These are phyloP conservation scores for Gryllus bimaculatus DNA, from an alignment of 1,140 invertebrate genomes.

Conservation along the genomic window DNA sequence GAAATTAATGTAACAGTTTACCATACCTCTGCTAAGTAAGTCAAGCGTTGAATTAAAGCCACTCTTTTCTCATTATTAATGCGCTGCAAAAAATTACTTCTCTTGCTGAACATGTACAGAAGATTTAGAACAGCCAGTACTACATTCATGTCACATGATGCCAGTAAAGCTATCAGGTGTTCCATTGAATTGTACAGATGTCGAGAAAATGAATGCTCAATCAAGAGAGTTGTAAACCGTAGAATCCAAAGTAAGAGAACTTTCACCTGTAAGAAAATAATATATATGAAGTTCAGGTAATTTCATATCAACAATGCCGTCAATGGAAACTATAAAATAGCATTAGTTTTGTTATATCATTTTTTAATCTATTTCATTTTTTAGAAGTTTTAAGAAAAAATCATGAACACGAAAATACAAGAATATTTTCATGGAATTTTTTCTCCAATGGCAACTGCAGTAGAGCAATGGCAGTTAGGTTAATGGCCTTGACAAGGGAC, in stretches of 20 bases:
- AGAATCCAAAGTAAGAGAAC: conserved; percentile 67
- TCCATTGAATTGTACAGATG: conserved; percentile 89
- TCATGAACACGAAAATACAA: no score
- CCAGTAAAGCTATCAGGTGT: conserved; percentile 70
- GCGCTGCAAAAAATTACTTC: conserved; percentile 81
- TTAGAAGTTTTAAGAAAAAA: no score
- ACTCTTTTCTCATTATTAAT: conserved; percentile 64
- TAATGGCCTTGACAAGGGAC: no score
- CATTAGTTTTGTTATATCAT: no score
- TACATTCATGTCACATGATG: conserved; percentile 77
- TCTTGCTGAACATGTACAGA: conserved; percentile 86
- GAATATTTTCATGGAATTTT: no score
- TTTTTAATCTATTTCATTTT: no score
- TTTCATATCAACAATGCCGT: no score
- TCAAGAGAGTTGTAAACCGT: conserved; percentile 75
- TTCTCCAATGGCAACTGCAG: no score
- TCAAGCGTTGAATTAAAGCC: conserved; percentile 62
- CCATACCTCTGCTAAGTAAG: conserved; percentile 70
- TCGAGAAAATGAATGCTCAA: conserved; percentile 84
- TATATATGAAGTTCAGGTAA: no score
- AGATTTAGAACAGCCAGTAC: conserved; percentile 80
- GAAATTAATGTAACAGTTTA: not conserved
- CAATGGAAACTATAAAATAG: no score
- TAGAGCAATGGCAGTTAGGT: no score
- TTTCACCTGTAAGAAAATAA: conserved; percentile 48